phyloP scores from a whole-genome alignment of 1,140 invertebrate genomes.

The Diprion similis region DNA sequence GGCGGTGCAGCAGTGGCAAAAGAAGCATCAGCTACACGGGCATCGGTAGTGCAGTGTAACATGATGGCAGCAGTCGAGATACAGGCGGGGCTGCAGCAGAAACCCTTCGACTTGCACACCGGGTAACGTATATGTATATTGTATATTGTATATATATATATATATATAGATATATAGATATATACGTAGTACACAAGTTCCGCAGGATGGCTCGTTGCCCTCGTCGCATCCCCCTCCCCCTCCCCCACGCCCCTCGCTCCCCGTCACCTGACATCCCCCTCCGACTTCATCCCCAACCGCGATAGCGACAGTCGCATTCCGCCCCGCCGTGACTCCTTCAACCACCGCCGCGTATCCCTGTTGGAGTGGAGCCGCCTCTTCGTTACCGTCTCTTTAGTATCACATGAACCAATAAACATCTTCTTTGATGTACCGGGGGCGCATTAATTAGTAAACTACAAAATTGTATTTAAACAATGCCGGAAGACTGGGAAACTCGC shows the following conservation, averaged over 20 bases:
- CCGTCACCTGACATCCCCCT: conserved; percentile 26
- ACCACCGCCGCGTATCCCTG: conserved; percentile 41
- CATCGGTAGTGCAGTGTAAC: no score
- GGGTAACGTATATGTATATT: neutral
- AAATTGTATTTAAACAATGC: conserved; percentile 66
- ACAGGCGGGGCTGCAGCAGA: neutral
- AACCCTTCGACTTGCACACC: neutral
- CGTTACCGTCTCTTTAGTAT: conserved; percentile 64
- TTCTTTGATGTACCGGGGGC: conserved; percentile 60
- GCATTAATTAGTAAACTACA: conserved; percentile 66
- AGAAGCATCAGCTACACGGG: no score
- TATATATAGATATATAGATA: no score
- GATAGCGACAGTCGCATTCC: neutral
- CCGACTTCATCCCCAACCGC: conserved; percentile 30
- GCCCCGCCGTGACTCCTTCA: conserved; percentile 47
- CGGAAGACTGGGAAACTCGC: conserved; percentile 39
- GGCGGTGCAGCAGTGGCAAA: no score
- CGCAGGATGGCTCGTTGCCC: no score
- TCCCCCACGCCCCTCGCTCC: conserved; percentile 16
- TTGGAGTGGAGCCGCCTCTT: conserved; percentile 56
- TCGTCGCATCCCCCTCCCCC: conserved; percentile 21
- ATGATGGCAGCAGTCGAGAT: no score
- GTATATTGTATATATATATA: no score
- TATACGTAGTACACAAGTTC: no score
- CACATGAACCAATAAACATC: conserved; percentile 65